phyloP scores from a whole-genome alignment of 30 jellyfish, hydroid and myxozoan species.

The Aurelia sp. region DNA sequence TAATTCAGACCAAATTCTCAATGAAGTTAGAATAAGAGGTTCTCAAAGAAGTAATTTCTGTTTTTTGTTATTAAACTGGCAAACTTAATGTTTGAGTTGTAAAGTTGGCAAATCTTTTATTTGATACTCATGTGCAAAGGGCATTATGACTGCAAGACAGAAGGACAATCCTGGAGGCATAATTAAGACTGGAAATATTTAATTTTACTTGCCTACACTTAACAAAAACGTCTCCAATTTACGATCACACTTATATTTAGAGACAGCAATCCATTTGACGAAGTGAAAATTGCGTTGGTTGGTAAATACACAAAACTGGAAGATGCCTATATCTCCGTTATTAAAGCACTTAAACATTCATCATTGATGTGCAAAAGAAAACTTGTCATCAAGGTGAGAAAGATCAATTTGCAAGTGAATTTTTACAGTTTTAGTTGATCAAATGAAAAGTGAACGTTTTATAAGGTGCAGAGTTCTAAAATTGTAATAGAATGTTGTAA shows the following conservation, averaged over 20 bases:
- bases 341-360: constrained; percentile 93
- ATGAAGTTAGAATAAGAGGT: background rate
- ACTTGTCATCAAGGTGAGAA: constrained; percentile 75
- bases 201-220: no score
- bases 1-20: background rate
- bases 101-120: background rate
- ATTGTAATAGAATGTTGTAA: no score
- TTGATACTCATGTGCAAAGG: background rate
- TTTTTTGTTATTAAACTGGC: background rate
- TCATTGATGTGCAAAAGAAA: constrained; percentile 82
- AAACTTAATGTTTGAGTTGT: background rate
- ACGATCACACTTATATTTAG: constrained; percentile 2
- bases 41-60: no score
- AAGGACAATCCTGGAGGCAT: no score
- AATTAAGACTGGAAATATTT: no score
- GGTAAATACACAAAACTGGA: constrained; percentile 93
- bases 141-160: no score
- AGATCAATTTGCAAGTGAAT: background rate
- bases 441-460: background rate
- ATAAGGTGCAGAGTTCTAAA: no score
- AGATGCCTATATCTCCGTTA: constrained; percentile 93
- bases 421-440: background rate
- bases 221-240: no score
- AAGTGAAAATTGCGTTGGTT: constrained; percentile 90
- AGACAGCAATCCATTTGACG: constrained; percentile 73